Conservation (phyloP, 2,888 invertebrate genomes). For the Priocnemis perturbator region DNA sequence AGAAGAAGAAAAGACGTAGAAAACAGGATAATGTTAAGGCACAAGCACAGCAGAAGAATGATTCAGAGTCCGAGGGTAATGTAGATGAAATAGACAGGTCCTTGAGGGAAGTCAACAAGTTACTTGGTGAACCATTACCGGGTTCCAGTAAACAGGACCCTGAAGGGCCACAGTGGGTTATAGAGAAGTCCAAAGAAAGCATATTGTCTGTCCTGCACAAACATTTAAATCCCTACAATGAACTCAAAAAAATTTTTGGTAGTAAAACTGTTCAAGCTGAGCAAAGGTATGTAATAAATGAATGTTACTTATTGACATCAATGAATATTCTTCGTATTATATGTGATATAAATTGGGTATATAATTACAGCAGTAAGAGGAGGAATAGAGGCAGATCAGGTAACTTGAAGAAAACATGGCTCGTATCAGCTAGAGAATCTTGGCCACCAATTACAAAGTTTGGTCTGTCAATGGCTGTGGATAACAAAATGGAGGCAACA, state of each 20-base stretch:
- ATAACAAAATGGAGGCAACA: constrained; percentile 73
- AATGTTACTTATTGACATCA: too few relatives aligned
- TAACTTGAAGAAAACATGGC: constrained; percentile 80
- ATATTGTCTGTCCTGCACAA: constrained; percentile 82
- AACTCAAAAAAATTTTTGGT: constrained; percentile 88
- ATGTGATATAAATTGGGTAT: too few relatives aligned
- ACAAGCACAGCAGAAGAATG: constrained; percentile 50
- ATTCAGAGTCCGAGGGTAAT: constrained; percentile 58
- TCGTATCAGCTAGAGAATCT: constrained; percentile 83
- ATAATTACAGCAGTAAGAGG: constrained; percentile 75
- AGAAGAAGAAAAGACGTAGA: constrained; percentile 81
- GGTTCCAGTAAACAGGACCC: constrained; percentile 62
- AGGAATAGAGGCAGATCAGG: constrained; percentile 78
- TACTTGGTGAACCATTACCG: constrained; percentile 78
- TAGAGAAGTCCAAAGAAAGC: constrained; percentile 71
- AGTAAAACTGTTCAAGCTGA: constrained; percentile 85
- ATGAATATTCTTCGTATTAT: too few relatives aligned
- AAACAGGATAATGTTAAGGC: constrained; percentile 69
- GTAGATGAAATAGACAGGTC: constrained; percentile 83
- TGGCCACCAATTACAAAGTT: constrained; percentile 85
- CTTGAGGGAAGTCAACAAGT: constrained; percentile 82
- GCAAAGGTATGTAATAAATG: constrained; percentile 70
- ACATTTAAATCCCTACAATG: constrained; percentile 87
- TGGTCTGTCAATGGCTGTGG: constrained; percentile 84
- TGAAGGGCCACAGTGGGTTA: constrained; percentile 41